Percentiles rank a stretch among this genome's conserved stretches.
Evolutionary conservation across 2,888 invertebrate species (phyloP).

Genomic region (Boloria euphrosyne): DNA sequence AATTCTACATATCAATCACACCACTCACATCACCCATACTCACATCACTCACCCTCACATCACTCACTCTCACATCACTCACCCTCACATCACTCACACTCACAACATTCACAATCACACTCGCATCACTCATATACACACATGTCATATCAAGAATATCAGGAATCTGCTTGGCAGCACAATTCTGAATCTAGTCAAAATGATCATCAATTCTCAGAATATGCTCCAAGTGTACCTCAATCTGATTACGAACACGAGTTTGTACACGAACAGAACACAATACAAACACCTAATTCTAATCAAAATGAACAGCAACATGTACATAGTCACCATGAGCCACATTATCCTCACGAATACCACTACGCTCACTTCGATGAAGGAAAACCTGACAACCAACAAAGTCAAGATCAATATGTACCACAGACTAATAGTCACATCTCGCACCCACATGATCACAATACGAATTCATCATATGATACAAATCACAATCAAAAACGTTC

Average conservation of each 20-base stretch:
- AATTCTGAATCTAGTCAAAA: constrained; percentile 35
- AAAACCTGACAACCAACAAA: constrained; percentile 37
- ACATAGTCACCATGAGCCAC: constrained; percentile 20
- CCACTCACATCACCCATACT: constrained; percentile 2
- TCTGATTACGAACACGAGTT: constrained; percentile 20
- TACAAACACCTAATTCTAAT: background rate
- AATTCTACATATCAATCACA: constrained; percentile 13
- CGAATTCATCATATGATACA: background rate
- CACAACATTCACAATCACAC: constrained; percentile 12
- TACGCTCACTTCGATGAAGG: constrained; percentile 34
- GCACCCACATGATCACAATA: background rate
- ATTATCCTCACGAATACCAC: constrained; percentile 35
- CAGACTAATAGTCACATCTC: constrained; percentile 13
- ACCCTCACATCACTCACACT: constrained; percentile 8
- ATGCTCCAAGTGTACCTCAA: constrained; percentile 35
- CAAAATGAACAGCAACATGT: constrained; percentile 27
- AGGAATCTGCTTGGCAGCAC: constrained; percentile 23
- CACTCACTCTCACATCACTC: constrained; percentile 12
- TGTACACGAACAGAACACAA: background rate
- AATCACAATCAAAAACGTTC: constrained; percentile 6
- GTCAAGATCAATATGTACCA: constrained; percentile 36
- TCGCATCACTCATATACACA: constrained; percentile 16
- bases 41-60: constrained; percentile 2
- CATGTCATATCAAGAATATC: background rate
- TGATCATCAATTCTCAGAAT: constrained; percentile 38